Evolutionary conservation across 1,140 invertebrate genomes (phyloP), one percentile per base, ranked within the genome.

Genomic region (Drosophila punjabiensis): DNA sequence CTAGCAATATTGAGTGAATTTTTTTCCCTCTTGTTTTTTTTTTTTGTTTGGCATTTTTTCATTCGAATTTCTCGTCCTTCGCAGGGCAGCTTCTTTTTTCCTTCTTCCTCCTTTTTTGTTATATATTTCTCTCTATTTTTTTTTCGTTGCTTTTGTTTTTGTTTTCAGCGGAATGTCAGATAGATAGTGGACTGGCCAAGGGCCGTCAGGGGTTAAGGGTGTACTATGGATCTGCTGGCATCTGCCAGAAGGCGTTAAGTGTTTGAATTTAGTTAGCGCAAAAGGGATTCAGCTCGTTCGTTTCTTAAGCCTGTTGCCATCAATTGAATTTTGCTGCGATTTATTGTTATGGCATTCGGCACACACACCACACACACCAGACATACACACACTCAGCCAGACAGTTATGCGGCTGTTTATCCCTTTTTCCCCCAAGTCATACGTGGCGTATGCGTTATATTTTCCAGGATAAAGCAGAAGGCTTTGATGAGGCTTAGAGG

Each of bases 271-370:
- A 75, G 71, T 75, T 74, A 74, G 70, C 53, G 68, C 37, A 53
- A 52, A 62, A 39, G 47, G 70, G 32, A 73, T 53, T 53, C 45
- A 30, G 35, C 11, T 14, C n/a, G 14, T n/a, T n/a, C 7, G 18
- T 14, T 10, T 20, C 32, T 24, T 24, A 16, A 11, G 18, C 37
- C 65, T 35, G 43, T 32, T 69, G 53, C 52, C 71, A 62, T 74
- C 71, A 74, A 75, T 75, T 76, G 70, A 64, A 64, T 76, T 63
- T 24, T 48, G 64, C 73, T 76, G 73, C 73, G 73, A 76, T 76
- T 76, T 76, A 76, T 76, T 76, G 73, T 76, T 75, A 75, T 76
- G 73, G 70, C 28, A 50, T 73, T 73, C 18, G 47, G 47, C 14
- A 11, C 43, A 48, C 20, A 48, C 47, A 48, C 45, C 20, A 48